Evolutionary conservation across 2,888 invertebrate genomes (phyloP).

Genomic region (Marasmarcha lunaedactyla): DNA sequence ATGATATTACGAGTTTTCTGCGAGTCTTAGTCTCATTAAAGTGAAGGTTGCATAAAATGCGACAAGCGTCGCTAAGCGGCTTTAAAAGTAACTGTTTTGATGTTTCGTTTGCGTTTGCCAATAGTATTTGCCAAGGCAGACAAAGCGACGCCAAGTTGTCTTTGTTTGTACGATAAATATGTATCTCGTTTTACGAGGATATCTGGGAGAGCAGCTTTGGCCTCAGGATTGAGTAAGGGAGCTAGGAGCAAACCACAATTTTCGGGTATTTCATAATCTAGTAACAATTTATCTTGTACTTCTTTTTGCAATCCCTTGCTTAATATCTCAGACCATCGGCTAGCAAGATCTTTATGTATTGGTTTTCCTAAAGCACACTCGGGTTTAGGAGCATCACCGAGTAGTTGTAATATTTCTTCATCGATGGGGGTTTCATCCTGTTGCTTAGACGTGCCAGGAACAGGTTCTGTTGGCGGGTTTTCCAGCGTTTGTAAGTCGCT

Average conservation of each 20-base stretch:
- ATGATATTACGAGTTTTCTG: conserved; percentile 6
- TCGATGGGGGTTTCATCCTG: too few species aligned
- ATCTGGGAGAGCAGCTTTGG: conserved; percentile 6
- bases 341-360: too few species aligned
- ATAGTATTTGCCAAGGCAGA: too few species aligned
- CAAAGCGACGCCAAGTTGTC: conserved; percentile 5
- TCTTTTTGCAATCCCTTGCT: conserved; percentile 7
- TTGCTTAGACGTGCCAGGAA: too few species aligned
- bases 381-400: too few species aligned
- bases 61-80: conserved; percentile 11
- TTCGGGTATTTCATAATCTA: conserved; percentile 6
- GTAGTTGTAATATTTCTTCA: neutral
- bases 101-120: neutral
- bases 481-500: too few species aligned
- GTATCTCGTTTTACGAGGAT: conserved; percentile 4
- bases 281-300: conserved; percentile 2
- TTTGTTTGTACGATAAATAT: conserved; percentile 4
- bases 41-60: conserved; percentile 9
- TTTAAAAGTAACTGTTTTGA: too few species aligned
- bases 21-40: conserved; percentile 6
- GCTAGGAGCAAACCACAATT: conserved; percentile 6
- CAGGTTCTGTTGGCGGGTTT: too few species aligned
- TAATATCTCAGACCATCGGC: conserved; percentile 5
- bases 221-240: conserved; percentile 9
- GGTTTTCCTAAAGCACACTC: too few species aligned